phyloP scores from a whole-genome alignment of 2,113 vertebrate species.

The Coryphaenoides rupestris region DNA sequence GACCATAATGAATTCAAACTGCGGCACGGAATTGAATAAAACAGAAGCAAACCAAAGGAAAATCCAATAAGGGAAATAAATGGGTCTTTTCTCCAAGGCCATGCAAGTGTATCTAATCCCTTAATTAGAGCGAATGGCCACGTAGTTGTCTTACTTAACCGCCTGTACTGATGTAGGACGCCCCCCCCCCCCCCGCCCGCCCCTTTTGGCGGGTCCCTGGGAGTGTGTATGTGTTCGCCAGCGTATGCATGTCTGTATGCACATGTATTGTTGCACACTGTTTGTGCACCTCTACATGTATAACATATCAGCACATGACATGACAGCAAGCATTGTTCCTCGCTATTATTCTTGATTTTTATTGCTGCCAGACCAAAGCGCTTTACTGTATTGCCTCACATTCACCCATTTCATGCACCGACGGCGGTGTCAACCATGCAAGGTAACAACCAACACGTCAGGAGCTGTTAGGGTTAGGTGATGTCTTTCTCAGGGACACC shows the following conservation, averaged over 20 bases:
- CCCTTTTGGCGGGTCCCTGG: slow-evolving; percentile 5
- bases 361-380: too few species aligned
- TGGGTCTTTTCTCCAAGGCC: slow-evolving; percentile 53
- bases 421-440: too few species aligned
- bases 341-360: too few species aligned
- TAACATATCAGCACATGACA: too few species aligned
- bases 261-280: background rate
- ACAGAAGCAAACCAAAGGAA: slow-evolving; percentile 43
- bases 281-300: background rate
- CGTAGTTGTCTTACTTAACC: slow-evolving; percentile 26
- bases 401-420: too few species aligned
- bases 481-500: too few species aligned
- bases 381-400: too few species aligned
- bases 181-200: too few species aligned
- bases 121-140: slow-evolving; percentile 57
- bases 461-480: too few species aligned
- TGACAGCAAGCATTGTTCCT: too few species aligned
- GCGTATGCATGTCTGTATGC: background rate
- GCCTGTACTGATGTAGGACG: slow-evolving; percentile 25
- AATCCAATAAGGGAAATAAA: slow-evolving; percentile 64
- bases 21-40: slow-evolving; percentile 62
- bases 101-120: slow-evolving; percentile 58
- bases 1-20: slow-evolving; percentile 63
- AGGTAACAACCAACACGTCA: too few species aligned
- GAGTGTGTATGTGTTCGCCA: background rate